Evolutionary conservation across 2,888 invertebrate genomes (phyloP), one percentile per base, ranked within the genome.

Genomic region (Mesoligia furuncula): DNA sequence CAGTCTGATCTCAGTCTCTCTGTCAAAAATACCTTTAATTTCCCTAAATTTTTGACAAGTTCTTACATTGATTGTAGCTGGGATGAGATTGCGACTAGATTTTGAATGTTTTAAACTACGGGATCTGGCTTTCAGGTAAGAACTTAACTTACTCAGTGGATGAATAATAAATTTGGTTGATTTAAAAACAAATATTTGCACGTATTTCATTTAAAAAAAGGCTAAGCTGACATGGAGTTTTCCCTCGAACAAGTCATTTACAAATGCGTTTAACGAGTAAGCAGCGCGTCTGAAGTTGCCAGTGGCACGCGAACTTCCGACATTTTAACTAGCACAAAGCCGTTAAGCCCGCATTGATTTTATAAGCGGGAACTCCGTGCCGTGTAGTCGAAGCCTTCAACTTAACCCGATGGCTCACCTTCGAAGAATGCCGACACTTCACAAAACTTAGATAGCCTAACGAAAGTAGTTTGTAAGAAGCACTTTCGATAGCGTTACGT

Each of bases 341-440:
- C 88, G 92, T 93, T 94, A 91, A 92, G 90, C 90, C 90, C 88
- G 91, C 93, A 93, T 93, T 93, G 94, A 93, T 94, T 94, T 93
- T 94, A 91, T 93, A 93, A 93, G 90, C 87, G 90, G 90, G 87
- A 87, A 89, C 74, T 81, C 77, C 73, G 74, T 77, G 88, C 84
- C 85, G 85, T 85, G 88, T 84, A 89, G 85, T 86, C 87, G 84
- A 89, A 90, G 87, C 85, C 87, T 90, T 90, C 87, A 90, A 91
- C 90, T 92, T 89, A 90, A 89, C 87, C 84, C 85, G 83, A 88
- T 86, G 88, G 88, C 88, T 91, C 90, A 90, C 90, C 91, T 90
- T 91, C 87, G 83, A 86, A 92, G 88, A 90, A 81, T 79, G 79
- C 76, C 86, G 83, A 88, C 85, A 84, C 89, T 90, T 88, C 83